Conservation (phyloP, 2,888 invertebrate genomes). For the Mythimna pallens region DNA sequence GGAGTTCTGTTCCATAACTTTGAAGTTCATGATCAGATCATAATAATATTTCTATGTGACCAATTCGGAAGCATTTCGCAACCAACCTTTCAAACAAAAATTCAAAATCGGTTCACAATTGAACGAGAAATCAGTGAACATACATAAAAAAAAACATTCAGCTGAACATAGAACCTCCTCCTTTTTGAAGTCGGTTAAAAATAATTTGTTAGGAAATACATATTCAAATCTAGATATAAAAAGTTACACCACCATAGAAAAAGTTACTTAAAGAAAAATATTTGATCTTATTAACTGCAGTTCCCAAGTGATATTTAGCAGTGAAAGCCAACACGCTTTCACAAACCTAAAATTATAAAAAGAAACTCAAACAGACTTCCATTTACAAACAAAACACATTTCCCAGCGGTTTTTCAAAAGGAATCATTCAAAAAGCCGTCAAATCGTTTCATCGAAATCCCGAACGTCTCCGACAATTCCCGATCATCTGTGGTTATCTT, state of each 20-base stretch:
- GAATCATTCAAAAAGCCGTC: conserved; percentile 53
- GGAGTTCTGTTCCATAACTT: too few relatives aligned
- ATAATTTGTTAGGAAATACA: not conserved
- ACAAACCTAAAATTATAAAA: conserved; percentile 18
- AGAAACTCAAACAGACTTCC: conserved; percentile 11
- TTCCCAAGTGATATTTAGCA: not conserved
- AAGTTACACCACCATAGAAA: not conserved
- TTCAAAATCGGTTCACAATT: too few relatives aligned
- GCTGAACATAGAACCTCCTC: too few relatives aligned
- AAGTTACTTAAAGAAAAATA: not conserved
- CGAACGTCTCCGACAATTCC: conserved; percentile 77
- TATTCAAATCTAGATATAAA: not conserved
- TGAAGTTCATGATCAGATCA: too few relatives aligned
- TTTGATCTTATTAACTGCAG: not conserved
- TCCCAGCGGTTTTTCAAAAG: conserved; percentile 60
- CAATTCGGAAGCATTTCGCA: too few relatives aligned
- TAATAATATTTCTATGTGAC: too few relatives aligned
- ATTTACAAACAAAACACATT: conserved; percentile 29
- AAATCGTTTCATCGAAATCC: conserved; percentile 62
- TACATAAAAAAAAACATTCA: too few relatives aligned
- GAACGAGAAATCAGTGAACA: too few relatives aligned
- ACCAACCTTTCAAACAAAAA: too few relatives aligned
- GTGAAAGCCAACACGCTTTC: not conserved
- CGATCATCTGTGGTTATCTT: conserved; percentile 76
- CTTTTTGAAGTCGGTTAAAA: too few relatives aligned